Evolutionary conservation across 2,797 vertebrate genomes (phyloP).

Genomic region (Monodelphis domestica): DNA sequence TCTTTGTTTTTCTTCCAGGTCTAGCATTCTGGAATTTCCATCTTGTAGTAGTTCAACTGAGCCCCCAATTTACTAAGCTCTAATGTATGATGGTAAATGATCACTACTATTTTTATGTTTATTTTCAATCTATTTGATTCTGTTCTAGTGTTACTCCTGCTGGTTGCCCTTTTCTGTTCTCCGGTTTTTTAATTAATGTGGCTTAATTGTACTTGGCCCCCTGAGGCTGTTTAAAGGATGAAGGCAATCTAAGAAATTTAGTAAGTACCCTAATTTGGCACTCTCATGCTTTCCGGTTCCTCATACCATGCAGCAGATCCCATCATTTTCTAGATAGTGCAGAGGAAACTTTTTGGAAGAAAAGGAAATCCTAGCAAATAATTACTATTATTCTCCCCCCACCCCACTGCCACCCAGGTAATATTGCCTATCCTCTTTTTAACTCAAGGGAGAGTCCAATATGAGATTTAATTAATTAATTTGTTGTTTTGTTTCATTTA

Average conservation of each 20-base stretch:
- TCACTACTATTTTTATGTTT: slow-evolving; percentile 59
- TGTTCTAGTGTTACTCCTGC: slow-evolving; percentile 45
- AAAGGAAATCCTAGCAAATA: not conserved
- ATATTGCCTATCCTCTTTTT: not conserved
- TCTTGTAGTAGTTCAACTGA: not conserved
- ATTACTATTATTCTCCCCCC: too few relatives aligned
- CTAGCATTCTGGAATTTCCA: not conserved
- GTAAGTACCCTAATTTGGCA: not conserved
- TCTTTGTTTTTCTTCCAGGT: not conserved
- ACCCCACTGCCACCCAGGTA: too few relatives aligned
- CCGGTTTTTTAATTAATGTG: slow-evolving; percentile 70
- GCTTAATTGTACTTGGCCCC: slow-evolving; percentile 64
- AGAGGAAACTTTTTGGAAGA: not conserved
- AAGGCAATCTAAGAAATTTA: not conserved
- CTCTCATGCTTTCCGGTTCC: not conserved
- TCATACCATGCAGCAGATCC: not conserved
- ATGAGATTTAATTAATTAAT: not conserved
- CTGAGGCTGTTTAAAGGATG: slow-evolving; percentile 41
- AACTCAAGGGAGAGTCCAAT: not conserved
- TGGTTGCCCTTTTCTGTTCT: slow-evolving; percentile 57
- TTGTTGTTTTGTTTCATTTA: not conserved
- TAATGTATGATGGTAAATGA: not conserved
- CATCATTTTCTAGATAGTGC: not conserved
- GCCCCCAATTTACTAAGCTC: not conserved
- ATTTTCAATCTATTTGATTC: slow-evolving; percentile 49